Base-by-base conservation (phyloP, 2,888 invertebrate species). In the Dichetophora obliterata region DNA sequence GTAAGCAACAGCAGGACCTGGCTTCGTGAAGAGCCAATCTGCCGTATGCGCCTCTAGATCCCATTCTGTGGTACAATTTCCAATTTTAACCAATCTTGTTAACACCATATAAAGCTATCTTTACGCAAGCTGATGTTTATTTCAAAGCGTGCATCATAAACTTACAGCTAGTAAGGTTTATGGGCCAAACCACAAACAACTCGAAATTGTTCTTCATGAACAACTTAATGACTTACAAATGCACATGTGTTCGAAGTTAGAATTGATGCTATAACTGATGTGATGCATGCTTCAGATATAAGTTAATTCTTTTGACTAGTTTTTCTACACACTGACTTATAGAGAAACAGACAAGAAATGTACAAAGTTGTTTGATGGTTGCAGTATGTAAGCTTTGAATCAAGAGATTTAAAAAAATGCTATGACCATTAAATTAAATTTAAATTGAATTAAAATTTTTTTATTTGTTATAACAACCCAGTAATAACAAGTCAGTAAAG, bases 81-180 rank as follows among this genome's bases (percentile, higher is more conserved):
- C 24, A 16, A 27, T 63, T 27, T 52, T 52, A 70, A 59, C 69
- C 77, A 76, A 76, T 79, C 78, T 80, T 80, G 79, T 82, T 80
- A 81, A 79, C 80, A 82, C 80, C 78, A 81, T 82, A 85, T 85
- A 80, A 84, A 83, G 83, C 83, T 85, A 85, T 86, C 87, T 86
- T 82, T 83, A 82, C 82, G 81, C 82, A 81, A 83, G 82, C 80
- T 82, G 82, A 83, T 83, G 83, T 83, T 84, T 82, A 84, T 83
- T 71, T 71, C 22, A 59, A 59, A 24, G 31, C 52, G 31, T 70
- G 73, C 70, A 59, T 71, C 43, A 48, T 72, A 73, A 68, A 57
- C n/a, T 37, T 63, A 19, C 48, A 48, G 1, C 48, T 11, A 27
- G 24, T 34, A 6, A 22, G 73, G 22, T 48, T 63, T 52, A 74